phyloP scores from a whole-genome alignment of 2,797 vertebrate species.

The Selene dorsalis region DNA sequence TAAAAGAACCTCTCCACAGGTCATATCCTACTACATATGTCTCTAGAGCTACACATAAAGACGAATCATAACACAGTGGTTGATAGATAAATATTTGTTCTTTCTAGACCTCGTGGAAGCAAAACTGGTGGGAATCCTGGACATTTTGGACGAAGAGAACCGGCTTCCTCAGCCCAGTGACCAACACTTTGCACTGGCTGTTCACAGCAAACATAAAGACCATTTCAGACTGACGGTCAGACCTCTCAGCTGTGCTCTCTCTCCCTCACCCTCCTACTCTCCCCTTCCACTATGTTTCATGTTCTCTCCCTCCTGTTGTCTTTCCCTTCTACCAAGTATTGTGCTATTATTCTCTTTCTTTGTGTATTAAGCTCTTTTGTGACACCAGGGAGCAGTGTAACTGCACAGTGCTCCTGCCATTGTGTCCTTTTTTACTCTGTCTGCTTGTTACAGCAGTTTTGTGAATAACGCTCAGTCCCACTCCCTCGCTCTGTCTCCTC shows the following conservation, averaged over 20 bases:
- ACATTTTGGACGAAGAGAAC: conserved; percentile 99
- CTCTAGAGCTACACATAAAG: neutral
- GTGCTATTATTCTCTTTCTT: conserved; percentile 41
- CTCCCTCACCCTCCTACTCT: neutral
- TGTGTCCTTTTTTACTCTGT: conserved; percentile 27
- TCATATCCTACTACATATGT: neutral
- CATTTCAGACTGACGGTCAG: conserved; percentile 97
- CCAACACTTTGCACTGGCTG: conserved; percentile 92
- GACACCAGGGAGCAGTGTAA: conserved; percentile 1
- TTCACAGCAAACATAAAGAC: conserved; percentile 96
- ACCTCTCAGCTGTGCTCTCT: conserved; percentile 12
- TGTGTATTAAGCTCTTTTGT: conserved; percentile 35
- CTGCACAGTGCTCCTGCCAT: conserved; percentile 40
- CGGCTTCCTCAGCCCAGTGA: conserved; percentile 96
- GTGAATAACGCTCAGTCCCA: conserved; percentile 42
- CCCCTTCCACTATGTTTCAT: neutral
- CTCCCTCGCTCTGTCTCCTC: conserved; percentile 38
- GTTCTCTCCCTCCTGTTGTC: conserved; percentile 18
- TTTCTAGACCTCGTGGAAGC: conserved; percentile 94
- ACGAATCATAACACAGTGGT: conserved; percentile 12
- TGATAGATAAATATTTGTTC: conserved; percentile 20
- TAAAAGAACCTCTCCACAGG: neutral
- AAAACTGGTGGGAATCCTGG: conserved; percentile 93
- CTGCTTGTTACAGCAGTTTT: conserved; percentile 35
- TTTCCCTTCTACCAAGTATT: conserved; percentile 7